Base-by-base conservation (phyloP, 2,888 invertebrate species). In the Lymantria monacha region DNA sequence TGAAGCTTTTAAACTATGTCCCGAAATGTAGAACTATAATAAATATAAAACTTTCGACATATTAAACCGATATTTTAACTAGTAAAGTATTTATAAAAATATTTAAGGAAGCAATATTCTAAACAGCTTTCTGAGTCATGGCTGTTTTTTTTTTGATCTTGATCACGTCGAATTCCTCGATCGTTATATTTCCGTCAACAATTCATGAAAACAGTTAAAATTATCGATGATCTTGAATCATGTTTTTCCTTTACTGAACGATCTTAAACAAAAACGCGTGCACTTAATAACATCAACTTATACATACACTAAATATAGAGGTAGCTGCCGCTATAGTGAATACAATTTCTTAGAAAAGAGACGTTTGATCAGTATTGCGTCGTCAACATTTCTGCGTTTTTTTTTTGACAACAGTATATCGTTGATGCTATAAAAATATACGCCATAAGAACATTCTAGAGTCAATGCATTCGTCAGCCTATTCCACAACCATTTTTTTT, bases 201-300 rank as follows among this genome's bases (percentile, higher is more conserved):
- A 46, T 42, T 48, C 46, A 46, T 51, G 31, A 22, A 49, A 44
- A 49, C 44, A 44, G 42, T 53, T 51, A 53, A 56, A 57, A 59
- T 56, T 48, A 53, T 56, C 59, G 57, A 54, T 60, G 61, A 59
- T 56, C 59, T 22, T 30, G 7, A 15, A 45, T 51, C 50, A 45
- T 57, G 53, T 59, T 61, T 52, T 53, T 53, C 44, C 57, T 61
- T 52, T 53, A 41, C 41, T 36, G 5, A 49, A 44, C 44, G 37
- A 42, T 53, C 46, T 42, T 44, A 22, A 56, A 55, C 43, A 60
- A 53, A 48, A 44, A 12, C 30, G 33, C 30, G 41, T n/a, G 10
- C 9, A 41, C 41, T 41, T 14, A 14, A 13, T 1, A 31, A 14
- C 2, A 3, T 30, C 14, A 22, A 22, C 22, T 22, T 22, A 37